Percentiles rank a stretch among this genome's conserved stretches.
Evolutionary conservation across 2,113 vertebrate species (phyloP).

Genomic region (Egretta garzetta): DNA sequence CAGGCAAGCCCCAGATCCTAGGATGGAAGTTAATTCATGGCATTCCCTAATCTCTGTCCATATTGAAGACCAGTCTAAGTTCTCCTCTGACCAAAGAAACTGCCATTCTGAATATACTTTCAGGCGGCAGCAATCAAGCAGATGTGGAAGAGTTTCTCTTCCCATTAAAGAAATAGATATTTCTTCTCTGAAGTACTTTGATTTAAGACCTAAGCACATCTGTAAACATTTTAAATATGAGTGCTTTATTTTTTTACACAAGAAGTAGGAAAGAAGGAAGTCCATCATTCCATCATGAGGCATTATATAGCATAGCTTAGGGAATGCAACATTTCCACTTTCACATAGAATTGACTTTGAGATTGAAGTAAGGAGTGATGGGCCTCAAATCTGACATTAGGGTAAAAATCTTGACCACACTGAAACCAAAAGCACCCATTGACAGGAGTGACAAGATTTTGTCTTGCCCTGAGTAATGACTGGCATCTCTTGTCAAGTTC

Average conservation of each 20-base stretch:
- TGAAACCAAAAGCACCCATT: background rate
- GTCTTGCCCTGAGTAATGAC: background rate
- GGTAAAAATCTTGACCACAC: background rate
- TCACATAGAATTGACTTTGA: background rate
- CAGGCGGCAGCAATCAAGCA: background rate
- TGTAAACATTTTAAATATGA: background rate
- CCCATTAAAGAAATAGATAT: background rate
- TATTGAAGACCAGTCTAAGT: background rate
- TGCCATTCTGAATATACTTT: background rate
- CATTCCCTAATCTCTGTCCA: background rate
- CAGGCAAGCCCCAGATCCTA: background rate
- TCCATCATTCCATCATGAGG: background rate
- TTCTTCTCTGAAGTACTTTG: background rate
- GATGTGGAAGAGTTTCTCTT: background rate
- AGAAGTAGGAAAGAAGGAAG: background rate
- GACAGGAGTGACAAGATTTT: background rate
- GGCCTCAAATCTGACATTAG: background rate
- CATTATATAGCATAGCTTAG: background rate
- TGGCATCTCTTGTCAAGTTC: background rate
- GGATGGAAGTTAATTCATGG: background rate
- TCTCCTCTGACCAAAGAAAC: background rate
- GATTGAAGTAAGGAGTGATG: background rate
- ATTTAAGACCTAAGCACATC: background rate
- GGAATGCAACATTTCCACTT: background rate
- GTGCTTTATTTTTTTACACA: background rate